phyloP scores from a whole-genome alignment of 2,113 vertebrate genomes.

The Crotophaga sulcirostris region DNA sequence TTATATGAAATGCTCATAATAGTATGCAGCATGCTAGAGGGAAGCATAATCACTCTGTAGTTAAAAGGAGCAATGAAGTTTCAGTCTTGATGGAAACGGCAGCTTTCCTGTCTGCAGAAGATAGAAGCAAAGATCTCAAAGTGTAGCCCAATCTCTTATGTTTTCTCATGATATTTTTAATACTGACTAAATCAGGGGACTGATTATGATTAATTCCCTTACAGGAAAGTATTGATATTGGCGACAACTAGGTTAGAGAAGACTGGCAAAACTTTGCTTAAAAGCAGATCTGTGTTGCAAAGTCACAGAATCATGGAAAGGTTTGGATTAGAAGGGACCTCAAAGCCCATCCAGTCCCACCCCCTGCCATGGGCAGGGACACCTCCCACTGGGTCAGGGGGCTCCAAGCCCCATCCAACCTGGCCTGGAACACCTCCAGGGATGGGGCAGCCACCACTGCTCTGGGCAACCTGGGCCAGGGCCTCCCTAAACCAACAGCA shows the following conservation, averaged over 20 bases:
- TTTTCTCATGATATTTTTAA: constrained; percentile 25
- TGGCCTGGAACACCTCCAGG: too few species aligned
- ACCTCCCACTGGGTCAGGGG: too few species aligned
- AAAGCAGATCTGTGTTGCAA: not conserved
- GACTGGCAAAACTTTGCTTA: not conserved
- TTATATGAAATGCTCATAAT: not conserved
- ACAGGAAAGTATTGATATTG: not conserved
- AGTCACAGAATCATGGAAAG: not conserved
- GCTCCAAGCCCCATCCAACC: too few species aligned
- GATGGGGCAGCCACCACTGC: too few species aligned
- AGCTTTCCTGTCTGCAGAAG: not conserved
- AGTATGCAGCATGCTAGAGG: not conserved
- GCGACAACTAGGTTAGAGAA: not conserved
- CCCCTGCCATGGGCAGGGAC: too few species aligned
- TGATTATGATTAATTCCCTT: not conserved
- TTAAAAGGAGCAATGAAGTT: constrained; percentile 22
- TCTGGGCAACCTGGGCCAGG: too few species aligned
- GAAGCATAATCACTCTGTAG: constrained; percentile 8
- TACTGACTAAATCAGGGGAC: not conserved
- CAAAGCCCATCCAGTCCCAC: too few species aligned
- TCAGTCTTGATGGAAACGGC: not conserved
- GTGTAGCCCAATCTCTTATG: not conserved
- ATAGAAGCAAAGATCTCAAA: not conserved
- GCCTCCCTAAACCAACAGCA: too few species aligned
- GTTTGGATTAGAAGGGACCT: too few species aligned